Evolutionary conservation across 2,113 vertebrate species (phyloP), one percentile per base, ranked within the genome.

Genomic region (Mormyrus iriodes): DNA sequence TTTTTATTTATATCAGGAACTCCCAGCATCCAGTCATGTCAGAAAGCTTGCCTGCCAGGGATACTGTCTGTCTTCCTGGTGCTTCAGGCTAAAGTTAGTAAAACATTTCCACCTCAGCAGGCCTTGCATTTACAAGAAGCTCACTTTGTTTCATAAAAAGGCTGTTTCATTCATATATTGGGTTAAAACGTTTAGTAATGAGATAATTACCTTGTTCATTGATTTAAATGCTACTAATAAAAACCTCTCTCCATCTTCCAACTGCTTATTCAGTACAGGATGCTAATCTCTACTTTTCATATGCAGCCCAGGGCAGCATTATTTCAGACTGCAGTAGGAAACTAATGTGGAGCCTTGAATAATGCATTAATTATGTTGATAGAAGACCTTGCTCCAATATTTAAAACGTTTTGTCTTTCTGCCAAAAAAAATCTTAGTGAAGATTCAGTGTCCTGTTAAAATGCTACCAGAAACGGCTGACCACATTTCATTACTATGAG

Each of bases 391-490:
- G 21, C 55, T 88, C 24, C 69, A 19, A 61, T 88, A 61, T 88
- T 69, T 10, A 44, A 65, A 42, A 69, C 15, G 24, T 65, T 61
- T 61, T 27, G 24, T 10, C 21, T 58, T 7, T 58, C 31, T 69
- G 55, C 55, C 55, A 88, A 46, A 58, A 52, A n/a, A 87, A 53
- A 53, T 53, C 52, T 0, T 53, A 42, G 53, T 61, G 39, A 87
- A 44, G 35, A 87, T 61, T 88, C 39, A 61, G 53, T 65, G 86
- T 3, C 24, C 55, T 65, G 55, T 58, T 58, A 88, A n/a, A 48
- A 65, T 88, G 24, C 17, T 65, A 88, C 55, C 61, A 65, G 55
- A 88, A 88, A 69, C 53, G n/a, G 53, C 17, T 87, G 39, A 58
- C 53, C 35, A 46, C 35, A 84, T 55, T 55, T 55, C 53, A 84